A percentile compares a stretch with the other conserved stretches of the same genome.
These are phyloP conservation scores for Marronus borbonicus DNA, from an alignment of 2,888 invertebrate species.

Conservation along the genomic window DNA sequence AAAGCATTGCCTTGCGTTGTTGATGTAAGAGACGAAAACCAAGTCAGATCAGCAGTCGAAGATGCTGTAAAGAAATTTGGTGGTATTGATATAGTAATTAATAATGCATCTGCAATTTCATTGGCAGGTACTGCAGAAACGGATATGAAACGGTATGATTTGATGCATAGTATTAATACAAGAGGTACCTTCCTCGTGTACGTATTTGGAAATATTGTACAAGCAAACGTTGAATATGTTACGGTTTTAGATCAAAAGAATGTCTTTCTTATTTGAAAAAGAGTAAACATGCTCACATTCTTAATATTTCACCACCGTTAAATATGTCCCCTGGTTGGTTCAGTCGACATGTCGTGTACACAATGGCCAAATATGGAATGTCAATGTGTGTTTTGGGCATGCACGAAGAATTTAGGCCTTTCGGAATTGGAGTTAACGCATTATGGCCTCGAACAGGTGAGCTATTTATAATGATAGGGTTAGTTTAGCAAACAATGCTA, in stretches of 20 bases:
- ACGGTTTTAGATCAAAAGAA: constrained; percentile 82
- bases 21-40: constrained; percentile 88
- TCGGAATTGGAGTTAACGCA: constrained; percentile 93
- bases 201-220: constrained; percentile 64
- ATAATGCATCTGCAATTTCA: constrained; percentile 97
- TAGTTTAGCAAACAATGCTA: too few species aligned
- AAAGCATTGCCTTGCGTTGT: constrained; percentile 90
- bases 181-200: constrained; percentile 96
- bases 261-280: constrained; percentile 91
- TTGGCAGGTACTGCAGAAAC: constrained; percentile 86
- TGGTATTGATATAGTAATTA: constrained; percentile 94
- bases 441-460: constrained; percentile 95
- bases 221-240: constrained; percentile 5
- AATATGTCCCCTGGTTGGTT: constrained; percentile 94
- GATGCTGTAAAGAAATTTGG: constrained; percentile 89
- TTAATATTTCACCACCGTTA: constrained; percentile 96
- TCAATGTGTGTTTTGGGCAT: constrained; percentile 99
- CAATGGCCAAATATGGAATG: constrained; percentile 99
- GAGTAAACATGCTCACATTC: constrained; percentile 92
- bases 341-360: constrained; percentile 93
- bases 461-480: not conserved
- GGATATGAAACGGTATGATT: constrained; percentile 96
- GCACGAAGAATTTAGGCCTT: constrained; percentile 91
- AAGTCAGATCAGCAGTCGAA: constrained; percentile 81
- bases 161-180: constrained; percentile 96